Base-by-base conservation (phyloP, 2,888 invertebrate genomes). In the Scotopteryx bipunctaria region DNA sequence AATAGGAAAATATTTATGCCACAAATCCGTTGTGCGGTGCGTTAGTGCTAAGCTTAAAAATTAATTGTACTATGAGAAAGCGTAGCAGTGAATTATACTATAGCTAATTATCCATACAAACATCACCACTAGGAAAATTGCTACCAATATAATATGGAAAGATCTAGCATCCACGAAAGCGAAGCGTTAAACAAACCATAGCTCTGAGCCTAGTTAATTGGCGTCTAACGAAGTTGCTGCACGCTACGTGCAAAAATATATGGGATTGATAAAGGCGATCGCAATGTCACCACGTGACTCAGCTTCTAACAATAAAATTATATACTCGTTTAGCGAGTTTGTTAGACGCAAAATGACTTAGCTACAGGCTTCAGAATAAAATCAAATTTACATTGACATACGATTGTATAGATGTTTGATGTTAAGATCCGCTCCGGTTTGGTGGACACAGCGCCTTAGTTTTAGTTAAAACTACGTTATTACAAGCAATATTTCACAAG, bases 21-120 rank as follows among this genome's bases (percentile, higher is more conserved):
- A 73, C 65, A 68, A 69, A 67, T 71, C 68, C 59, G 50, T 64
- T 63, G 70, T 74, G 73, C 69, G 42, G 66, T 67, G 68, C 66
- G 59, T 44, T 64, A 66, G 69, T 68, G 72, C 67, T 62, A 73
- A 66, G 72, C 73, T 78, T 78, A 78, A 32, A 72, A 76, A 73
- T 67, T 67, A 78, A 73, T 80, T 80, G 78, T 80, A 80, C 78
- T 74, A 70, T 78, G 57, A 72, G 67, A 74, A 78, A 79, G 80
- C 80, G 79, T 76, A 75, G 73, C 71, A 55, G 73, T 77, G 78
- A 69, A 68, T 76, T 76, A 75, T 25, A 57, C 60, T 74, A 73
- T 23, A 49, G 47, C 43, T 31, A 54, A 19, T 53, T 46, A 37
- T 53, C 25, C 21, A 58, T 67, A 63, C 57, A 57, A 50, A 64